phyloP scores from a whole-genome alignment of 2,797 vertebrate species.

The Myripristis murdjan region DNA sequence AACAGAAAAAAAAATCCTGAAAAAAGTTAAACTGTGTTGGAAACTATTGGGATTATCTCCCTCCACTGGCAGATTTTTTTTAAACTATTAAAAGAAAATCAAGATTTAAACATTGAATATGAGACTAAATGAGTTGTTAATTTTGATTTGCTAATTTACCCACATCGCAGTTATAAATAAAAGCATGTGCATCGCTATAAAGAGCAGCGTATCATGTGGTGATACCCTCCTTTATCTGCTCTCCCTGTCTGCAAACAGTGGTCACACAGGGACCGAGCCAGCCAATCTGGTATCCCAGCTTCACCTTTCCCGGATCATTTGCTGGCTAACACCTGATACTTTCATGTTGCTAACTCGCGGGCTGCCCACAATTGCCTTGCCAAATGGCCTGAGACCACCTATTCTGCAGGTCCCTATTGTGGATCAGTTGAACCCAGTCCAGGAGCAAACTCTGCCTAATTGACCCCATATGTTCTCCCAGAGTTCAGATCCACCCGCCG shows the following conservation, averaged over 20 bases:
- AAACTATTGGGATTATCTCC: no score
- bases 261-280: conserved; percentile 50
- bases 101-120: no score
- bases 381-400: conserved; percentile 88
- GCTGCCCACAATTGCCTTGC: conserved; percentile 81
- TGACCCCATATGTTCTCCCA: conserved; percentile 84
- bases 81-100: no score
- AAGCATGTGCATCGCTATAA: conserved; percentile 30
- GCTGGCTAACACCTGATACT: conserved; percentile 86
- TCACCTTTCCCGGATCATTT: conserved; percentile 84
- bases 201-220: conserved; percentile 46
- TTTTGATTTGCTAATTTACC: not conserved
- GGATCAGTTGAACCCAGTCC: conserved; percentile 82
- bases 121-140: no score
- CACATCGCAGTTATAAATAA: conserved; percentile 2
- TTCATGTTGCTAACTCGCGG: conserved; percentile 77
- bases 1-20: no score
- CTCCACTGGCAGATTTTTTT: no score
- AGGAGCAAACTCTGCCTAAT: conserved; percentile 83
- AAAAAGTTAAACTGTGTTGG: no score
- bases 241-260: conserved; percentile 57
- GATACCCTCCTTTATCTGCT: conserved; percentile 34
- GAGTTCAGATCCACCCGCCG: conserved; percentile 77
- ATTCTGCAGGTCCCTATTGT: conserved; percentile 80
- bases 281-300: conserved; percentile 75